Conservation (phyloP, 2,797 vertebrate genomes). For the Benthosema pterotum region DNA sequence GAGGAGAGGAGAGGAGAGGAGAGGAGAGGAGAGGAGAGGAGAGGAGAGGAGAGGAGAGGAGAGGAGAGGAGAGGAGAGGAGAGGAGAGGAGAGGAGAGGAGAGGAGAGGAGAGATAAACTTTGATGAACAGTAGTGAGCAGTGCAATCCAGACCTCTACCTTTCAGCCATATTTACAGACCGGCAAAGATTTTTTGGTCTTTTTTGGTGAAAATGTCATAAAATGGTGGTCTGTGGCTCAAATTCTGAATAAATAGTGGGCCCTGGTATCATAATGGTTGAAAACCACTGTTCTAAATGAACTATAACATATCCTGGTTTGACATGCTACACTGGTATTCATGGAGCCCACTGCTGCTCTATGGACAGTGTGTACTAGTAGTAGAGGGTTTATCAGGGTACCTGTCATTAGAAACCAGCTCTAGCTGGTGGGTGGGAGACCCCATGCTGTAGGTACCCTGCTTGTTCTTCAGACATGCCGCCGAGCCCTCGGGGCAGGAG, state of each 20-base stretch:
- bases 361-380: neutral
- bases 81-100: too few species aligned
- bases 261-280: too few species aligned
- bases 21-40: neutral
- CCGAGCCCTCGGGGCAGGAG: constrained; percentile 81
- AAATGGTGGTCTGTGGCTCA: too few species aligned
- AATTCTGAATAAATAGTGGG: too few species aligned
- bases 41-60: neutral
- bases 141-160: too few species aligned
- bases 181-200: too few species aligned
- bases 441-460: constrained; percentile 82
- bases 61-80: too few species aligned
- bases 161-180: too few species aligned
- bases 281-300: too few species aligned
- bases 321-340: too few species aligned
- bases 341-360: neutral
- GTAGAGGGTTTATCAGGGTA: constrained; percentile 44
- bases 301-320: too few species aligned
- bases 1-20: constrained; percentile 3
- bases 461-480: constrained; percentile 86
- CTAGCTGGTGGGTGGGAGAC: constrained; percentile 76
- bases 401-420: constrained; percentile 84
- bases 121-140: neutral
- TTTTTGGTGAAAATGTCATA: too few species aligned
- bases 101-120: neutral